Evolutionary conservation across 2,113 vertebrate genomes (phyloP).

Genomic region (Scopus umbretta): DNA sequence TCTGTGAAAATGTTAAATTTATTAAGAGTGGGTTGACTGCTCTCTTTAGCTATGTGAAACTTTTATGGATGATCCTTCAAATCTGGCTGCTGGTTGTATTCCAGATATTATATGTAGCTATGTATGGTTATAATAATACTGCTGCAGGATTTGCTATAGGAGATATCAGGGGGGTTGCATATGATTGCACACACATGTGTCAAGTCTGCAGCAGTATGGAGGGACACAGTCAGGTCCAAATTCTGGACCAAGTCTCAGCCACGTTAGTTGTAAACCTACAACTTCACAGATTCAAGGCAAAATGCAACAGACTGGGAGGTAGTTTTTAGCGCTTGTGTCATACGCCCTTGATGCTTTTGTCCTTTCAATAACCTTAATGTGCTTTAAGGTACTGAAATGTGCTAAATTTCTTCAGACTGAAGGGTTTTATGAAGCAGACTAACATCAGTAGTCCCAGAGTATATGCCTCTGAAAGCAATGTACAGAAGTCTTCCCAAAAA

Average conservation of each 20-base stretch:
- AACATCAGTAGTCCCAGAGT: not conserved
- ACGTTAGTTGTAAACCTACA: not conserved
- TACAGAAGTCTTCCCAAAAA: not conserved
- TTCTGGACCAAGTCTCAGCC: not conserved
- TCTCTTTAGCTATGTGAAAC: constrained; percentile 52
- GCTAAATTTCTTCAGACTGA: not conserved
- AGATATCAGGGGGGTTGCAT: not conserved
- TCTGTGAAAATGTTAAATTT: constrained; percentile 58
- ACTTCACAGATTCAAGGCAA: not conserved
- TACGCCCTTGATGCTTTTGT: not conserved
- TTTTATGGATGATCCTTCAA: constrained; percentile 43
- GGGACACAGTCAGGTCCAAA: not conserved
- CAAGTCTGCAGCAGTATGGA: not conserved
- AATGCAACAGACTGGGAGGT: not conserved
- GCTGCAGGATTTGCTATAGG: not conserved
- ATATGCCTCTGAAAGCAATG: not conserved
- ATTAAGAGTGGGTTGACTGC: constrained; percentile 44
- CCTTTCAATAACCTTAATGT: not conserved
- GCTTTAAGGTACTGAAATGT: not conserved
- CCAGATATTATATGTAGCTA: constrained; percentile 10
- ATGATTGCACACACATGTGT: not conserved
- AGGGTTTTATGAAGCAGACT: not conserved
- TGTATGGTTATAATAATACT: constrained; percentile 14
- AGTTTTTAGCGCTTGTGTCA: not conserved
- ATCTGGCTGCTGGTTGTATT: constrained; percentile 34